A percentile compares a stretch with the other conserved stretches of the same genome.
These are phyloP conservation scores for Conops quadrifasciatus DNA, from an alignment of 2,888 invertebrate species.

Conservation along the genomic window DNA sequence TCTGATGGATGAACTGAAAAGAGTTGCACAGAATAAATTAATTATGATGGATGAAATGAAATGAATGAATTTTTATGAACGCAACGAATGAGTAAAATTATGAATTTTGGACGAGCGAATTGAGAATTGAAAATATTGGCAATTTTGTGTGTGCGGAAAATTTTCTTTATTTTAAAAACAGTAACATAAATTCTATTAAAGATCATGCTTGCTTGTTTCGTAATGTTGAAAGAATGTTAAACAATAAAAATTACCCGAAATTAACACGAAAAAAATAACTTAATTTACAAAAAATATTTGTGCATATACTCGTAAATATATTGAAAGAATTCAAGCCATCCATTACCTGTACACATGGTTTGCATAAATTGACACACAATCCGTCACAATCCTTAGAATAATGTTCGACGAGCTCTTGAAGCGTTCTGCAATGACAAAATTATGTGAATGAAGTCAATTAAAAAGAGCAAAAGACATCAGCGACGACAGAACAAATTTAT, in stretches of 20 bases:
- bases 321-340: background rate
- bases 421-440: conserved; percentile 71
- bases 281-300: background rate
- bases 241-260: background rate
- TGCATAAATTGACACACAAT: conserved; percentile 95
- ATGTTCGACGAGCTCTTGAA: conserved; percentile 97
- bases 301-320: background rate
- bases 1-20: no score
- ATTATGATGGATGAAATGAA: no score
- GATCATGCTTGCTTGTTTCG: no score
- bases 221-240: background rate
- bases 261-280: background rate
- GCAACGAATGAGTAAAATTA: no score
- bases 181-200: no score
- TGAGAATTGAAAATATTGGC: no score
- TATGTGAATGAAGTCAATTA: background rate
- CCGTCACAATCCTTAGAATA: conserved; percentile 98
- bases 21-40: no score
- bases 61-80: no score
- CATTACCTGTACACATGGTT: conserved; percentile 90
- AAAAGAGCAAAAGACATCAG: background rate
- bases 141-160: background rate
- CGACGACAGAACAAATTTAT: background rate
- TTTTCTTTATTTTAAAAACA: background rate
- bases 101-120: no score